Conservation (phyloP, 2,797 vertebrate genomes). For the Sebastes diploproa region DNA sequence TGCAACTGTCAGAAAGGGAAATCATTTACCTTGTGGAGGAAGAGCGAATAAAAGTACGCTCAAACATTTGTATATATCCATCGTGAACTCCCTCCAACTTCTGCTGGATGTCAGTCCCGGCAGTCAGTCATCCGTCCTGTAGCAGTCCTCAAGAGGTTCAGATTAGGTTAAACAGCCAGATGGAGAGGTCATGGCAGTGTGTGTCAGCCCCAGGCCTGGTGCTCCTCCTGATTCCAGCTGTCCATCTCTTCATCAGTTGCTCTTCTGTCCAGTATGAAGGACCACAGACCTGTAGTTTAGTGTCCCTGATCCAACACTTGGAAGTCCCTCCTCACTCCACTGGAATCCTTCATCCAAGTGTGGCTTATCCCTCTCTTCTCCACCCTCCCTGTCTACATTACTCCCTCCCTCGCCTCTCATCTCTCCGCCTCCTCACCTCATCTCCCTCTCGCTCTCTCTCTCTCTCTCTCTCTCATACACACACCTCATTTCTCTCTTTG, state of each 20-base stretch:
- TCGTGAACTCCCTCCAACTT: slow-evolving; percentile 53
- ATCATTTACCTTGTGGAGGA: slow-evolving; percentile 67
- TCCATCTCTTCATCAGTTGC: slow-evolving; percentile 30
- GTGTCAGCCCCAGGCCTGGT: slow-evolving; percentile 18
- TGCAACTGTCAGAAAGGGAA: neutral
- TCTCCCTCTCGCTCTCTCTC: slow-evolving; percentile 26
- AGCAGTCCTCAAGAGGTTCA: slow-evolving; percentile 14
- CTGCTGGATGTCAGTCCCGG: slow-evolving; percentile 32
- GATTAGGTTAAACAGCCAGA: slow-evolving; percentile 27
- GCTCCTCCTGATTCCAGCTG: slow-evolving; percentile 4
- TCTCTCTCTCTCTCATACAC: slow-evolving; percentile 13
- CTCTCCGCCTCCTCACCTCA: slow-evolving; percentile 70
- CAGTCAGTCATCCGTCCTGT: slow-evolving; percentile 7
- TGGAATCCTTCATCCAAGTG: slow-evolving; percentile 70
- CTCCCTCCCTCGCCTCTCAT: slow-evolving; percentile 64
- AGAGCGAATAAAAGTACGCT: slow-evolving; percentile 64
- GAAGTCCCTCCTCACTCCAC: slow-evolving; percentile 56
- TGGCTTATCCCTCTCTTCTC: slow-evolving; percentile 57
- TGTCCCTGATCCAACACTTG: slow-evolving; percentile 44
- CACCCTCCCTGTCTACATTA: slow-evolving; percentile 56
- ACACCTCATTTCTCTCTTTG: slow-evolving; percentile 36
- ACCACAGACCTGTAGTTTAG: slow-evolving; percentile 18
- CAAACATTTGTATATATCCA: slow-evolving; percentile 69
- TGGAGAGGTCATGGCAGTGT: slow-evolving; percentile 35
- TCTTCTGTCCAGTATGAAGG: neutral